phyloP scores from a whole-genome alignment of 2,888 invertebrate species.

The Blomia tropicalis region DNA sequence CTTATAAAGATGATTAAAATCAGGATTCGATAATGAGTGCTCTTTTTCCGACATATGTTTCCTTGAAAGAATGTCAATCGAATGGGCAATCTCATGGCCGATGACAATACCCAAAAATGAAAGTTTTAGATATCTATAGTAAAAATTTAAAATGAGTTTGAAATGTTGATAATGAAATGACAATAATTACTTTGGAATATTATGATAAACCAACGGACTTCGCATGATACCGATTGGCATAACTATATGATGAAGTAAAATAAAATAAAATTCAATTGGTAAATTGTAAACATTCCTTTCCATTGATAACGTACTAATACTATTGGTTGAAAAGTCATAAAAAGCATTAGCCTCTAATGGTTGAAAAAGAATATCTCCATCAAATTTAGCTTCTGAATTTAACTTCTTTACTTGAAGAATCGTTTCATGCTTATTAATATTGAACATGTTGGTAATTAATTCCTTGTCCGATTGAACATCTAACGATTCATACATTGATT shows the following conservation, averaged over 20 bases:
- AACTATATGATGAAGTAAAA: no score
- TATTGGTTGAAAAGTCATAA: slow-evolving; percentile 28
- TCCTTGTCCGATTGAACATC: slow-evolving; percentile 10
- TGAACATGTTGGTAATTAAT: slow-evolving; percentile 23
- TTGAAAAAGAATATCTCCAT: slow-evolving; percentile 28
- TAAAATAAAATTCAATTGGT: neutral
- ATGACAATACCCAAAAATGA: slow-evolving; percentile 35
- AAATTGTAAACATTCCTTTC: neutral
- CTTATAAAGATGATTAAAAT: slow-evolving; percentile 33
- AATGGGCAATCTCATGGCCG: slow-evolving; percentile 35
- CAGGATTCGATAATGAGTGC: slow-evolving; percentile 35
- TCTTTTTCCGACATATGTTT: slow-evolving; percentile 29
- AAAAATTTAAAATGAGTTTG: no score
- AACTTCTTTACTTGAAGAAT: slow-evolving; percentile 16
- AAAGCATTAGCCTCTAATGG: slow-evolving; percentile 30
- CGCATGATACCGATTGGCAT: slow-evolving; percentile 36
- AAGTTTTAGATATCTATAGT: slow-evolving; percentile 34
- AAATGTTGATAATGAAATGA: no score
- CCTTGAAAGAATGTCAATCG: slow-evolving; percentile 32
- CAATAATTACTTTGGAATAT: slow-evolving; percentile 36
- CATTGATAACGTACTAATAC: slow-evolving; percentile 38
- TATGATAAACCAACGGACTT: slow-evolving; percentile 35
- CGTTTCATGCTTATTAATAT: slow-evolving; percentile 19
- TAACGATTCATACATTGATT: slow-evolving; percentile 8
- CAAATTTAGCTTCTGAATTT: neutral